These are phyloP conservation scores for Drosophila conformis DNA, from an alignment of 2,888 invertebrate genomes.

Conservation along the genomic window DNA sequence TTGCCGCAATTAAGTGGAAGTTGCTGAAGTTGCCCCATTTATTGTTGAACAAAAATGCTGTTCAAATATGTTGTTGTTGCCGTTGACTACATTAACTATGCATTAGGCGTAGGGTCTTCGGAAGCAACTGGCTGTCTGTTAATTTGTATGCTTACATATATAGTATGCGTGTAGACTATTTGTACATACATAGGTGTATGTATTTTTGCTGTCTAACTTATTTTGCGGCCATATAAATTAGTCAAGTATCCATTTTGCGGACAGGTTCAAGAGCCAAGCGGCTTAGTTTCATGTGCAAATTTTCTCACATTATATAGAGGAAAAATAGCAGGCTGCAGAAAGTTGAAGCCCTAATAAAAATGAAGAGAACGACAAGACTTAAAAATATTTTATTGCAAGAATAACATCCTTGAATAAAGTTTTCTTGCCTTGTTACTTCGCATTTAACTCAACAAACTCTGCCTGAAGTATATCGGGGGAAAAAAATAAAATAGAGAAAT, in stretches of 20 bases:
- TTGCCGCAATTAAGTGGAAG: constrained; percentile 29
- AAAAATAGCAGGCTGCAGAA: background rate
- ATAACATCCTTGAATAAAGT: background rate
- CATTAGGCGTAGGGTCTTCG: constrained; percentile 63
- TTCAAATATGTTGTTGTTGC: constrained; percentile 32
- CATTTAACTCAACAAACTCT: background rate
- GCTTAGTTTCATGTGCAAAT: background rate
- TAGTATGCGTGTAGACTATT: background rate
- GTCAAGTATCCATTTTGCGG: constrained; percentile 27
- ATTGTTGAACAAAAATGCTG: constrained; percentile 28
- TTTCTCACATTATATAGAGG: background rate
- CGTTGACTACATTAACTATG: constrained; percentile 70
- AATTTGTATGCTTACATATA: constrained; percentile 47
- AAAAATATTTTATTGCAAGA: background rate
- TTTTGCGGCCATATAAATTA: constrained; percentile 46
- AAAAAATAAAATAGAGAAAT: background rate
- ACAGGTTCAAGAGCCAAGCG: constrained; percentile 34
- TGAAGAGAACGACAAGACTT: background rate
- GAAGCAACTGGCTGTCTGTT: constrained; percentile 36
- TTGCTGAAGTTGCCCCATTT: constrained; percentile 39
- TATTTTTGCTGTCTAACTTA: constrained; percentile 12
- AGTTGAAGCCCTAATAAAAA: background rate
- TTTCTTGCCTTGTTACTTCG: background rate
- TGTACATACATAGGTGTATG: constrained; percentile 6
- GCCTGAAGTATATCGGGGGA: background rate